phyloP scores from a whole-genome alignment of 2,888 invertebrate genomes.

The Patella pellucida region DNA sequence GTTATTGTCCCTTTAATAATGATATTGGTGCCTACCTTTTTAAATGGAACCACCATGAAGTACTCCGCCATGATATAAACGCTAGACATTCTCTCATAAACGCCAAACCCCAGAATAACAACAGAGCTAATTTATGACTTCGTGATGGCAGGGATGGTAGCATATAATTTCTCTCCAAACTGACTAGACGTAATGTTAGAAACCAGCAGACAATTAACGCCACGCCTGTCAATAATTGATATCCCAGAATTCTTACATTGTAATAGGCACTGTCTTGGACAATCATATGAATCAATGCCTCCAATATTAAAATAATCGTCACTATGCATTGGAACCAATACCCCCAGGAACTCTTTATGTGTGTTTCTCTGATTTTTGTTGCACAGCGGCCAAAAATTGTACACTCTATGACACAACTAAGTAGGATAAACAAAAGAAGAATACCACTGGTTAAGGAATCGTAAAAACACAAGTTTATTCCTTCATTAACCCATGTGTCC shows the following conservation, averaged over 20 bases:
- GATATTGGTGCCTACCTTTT: slow-evolving; percentile 78
- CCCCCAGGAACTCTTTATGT: slow-evolving; percentile 78
- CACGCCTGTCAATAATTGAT: slow-evolving; percentile 53
- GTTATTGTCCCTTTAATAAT: too few relatives aligned
- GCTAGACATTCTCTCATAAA: slow-evolving; percentile 89
- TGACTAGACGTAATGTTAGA: slow-evolving; percentile 82
- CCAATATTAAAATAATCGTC: slow-evolving; percentile 80
- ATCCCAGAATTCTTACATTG: slow-evolving; percentile 59
- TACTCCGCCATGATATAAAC: slow-evolving; percentile 87
- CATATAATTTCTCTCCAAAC: slow-evolving; percentile 83
- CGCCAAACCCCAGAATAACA: slow-evolving; percentile 90
- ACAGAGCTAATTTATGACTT: slow-evolving; percentile 90
- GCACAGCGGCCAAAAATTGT: slow-evolving; percentile 79
- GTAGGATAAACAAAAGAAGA: slow-evolving; percentile 81
- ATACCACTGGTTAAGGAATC: slow-evolving; percentile 84
- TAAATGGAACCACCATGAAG: slow-evolving; percentile 93
- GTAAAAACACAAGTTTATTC: slow-evolving; percentile 89
- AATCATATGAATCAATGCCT: slow-evolving; percentile 81
- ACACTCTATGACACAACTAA: slow-evolving; percentile 79
- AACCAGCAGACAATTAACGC: slow-evolving; percentile 76
- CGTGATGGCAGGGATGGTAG: slow-evolving; percentile 88
- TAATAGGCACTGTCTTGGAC: slow-evolving; percentile 81
- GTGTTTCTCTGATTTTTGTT: slow-evolving; percentile 78
- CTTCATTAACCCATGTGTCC: slow-evolving; percentile 82
- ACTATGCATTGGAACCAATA: slow-evolving; percentile 84